phyloP scores from a whole-genome alignment of 2,797 vertebrate genomes.

The Myotis vivesi region DNA sequence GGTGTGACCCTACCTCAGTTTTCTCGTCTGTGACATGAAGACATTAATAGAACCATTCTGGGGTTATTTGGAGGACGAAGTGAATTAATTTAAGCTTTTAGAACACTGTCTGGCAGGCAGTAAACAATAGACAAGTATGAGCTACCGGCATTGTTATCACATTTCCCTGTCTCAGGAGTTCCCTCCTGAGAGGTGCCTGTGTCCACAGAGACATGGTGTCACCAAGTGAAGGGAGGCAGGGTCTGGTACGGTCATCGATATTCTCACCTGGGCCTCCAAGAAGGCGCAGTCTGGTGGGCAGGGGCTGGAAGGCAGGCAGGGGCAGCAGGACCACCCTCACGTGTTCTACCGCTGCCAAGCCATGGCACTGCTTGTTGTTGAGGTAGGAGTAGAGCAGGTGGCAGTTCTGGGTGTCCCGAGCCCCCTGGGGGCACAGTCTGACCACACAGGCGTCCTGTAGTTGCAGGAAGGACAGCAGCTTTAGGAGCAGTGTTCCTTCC shows the following conservation, averaged over 20 bases:
- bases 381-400: constrained; percentile 80
- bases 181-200: neutral
- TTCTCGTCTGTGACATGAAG: neutral
- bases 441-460: constrained; percentile 74
- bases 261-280: constrained; percentile 81
- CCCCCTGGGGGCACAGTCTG: constrained; percentile 67
- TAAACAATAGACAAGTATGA: neutral
- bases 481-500: neutral
- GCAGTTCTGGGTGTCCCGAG: constrained; percentile 66
- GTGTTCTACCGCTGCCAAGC: constrained; percentile 40
- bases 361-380: constrained; percentile 77
- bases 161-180: neutral
- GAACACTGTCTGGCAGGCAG: neutral
- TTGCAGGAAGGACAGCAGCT: neutral
- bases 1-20: neutral
- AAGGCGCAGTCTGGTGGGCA: constrained; percentile 75
- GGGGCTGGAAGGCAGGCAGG: constrained; percentile 79
- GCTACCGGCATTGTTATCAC: neutral
- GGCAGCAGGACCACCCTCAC: constrained; percentile 76
- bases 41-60: neutral
- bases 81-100: neutral
- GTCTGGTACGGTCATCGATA: accelerated
- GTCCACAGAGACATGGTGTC: neutral
- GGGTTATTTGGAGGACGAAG: neutral
- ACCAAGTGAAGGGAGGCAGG: neutral